Evolutionary conservation across 2,797 vertebrate species (phyloP).

Genomic region (Coendou prehensilis): DNA sequence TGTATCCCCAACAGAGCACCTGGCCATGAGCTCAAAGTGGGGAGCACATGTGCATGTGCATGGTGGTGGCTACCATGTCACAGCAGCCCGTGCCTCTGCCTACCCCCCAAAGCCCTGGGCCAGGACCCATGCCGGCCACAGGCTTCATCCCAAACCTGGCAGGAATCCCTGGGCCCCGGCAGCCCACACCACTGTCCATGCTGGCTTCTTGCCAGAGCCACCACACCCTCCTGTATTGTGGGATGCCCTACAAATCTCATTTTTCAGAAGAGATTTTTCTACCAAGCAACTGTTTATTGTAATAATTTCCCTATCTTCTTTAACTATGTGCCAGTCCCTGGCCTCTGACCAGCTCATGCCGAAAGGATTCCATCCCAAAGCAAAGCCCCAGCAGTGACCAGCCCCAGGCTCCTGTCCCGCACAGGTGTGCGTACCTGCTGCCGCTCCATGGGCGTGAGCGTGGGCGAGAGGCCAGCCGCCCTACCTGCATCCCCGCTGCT

Average conservation of each 20-base stretch:
- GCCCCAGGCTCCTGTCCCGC: background rate
- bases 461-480: constrained; percentile 88
- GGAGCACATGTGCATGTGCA: background rate
- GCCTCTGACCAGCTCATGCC: background rate
- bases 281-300: background rate
- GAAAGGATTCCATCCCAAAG: background rate
- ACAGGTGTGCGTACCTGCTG: constrained; percentile 93
- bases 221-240: background rate
- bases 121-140: background rate
- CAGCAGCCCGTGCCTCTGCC: background rate
- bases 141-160: background rate
- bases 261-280: background rate
- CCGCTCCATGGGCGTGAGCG: constrained; percentile 93
- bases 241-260: background rate
- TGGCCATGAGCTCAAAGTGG: background rate
- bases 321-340: background rate
- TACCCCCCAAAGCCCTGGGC: background rate
- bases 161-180: background rate
- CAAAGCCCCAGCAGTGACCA: background rate
- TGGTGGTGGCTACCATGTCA: background rate
- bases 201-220: background rate
- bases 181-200: background rate
- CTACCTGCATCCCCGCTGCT: constrained; percentile 93
- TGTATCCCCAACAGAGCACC: background rate
- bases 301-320: background rate